Evolutionary conservation across 2,113 vertebrate genomes (phyloP).

Genomic region (Actenoides lindsayi): DNA sequence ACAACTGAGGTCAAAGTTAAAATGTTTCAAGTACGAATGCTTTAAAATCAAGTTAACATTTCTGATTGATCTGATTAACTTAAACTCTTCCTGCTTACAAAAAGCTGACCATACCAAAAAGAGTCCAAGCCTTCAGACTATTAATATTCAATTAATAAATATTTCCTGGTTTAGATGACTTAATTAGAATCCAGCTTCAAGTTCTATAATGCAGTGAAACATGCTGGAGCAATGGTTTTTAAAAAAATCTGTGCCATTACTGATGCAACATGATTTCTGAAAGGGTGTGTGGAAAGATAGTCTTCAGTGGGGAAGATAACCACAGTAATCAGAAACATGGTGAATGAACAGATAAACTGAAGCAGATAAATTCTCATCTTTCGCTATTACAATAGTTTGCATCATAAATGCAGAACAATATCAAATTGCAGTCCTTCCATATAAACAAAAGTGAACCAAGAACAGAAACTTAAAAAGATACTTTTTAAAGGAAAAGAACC

Average conservation of each 20-base stretch:
- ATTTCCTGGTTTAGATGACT: not conserved
- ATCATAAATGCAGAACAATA: not conserved
- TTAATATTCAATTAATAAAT: not conserved
- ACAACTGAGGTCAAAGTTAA: not conserved
- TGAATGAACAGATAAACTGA: not conserved
- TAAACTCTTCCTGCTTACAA: not conserved
- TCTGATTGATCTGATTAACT: conserved; percentile 10
- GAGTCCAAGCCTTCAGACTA: not conserved
- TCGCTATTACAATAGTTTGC: not conserved
- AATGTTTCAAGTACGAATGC: not conserved
- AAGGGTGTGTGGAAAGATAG: not conserved
- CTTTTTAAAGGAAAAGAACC: not conserved
- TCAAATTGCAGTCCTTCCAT: not conserved
- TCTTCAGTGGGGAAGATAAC: not conserved
- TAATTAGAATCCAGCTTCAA: not conserved
- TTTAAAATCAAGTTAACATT: conserved; percentile 15
- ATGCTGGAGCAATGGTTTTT: not conserved
- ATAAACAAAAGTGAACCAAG: not conserved
- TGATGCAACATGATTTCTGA: not conserved
- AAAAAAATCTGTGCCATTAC: not conserved
- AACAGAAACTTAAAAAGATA: not conserved
- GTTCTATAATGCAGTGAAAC: not conserved
- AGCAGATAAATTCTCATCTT: not conserved
- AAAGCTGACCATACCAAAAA: not conserved
- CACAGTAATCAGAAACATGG: not conserved